Percentiles rank a stretch among this genome's conserved stretches.
phyloP scores from a whole-genome alignment of 2,113 vertebrate species.

The Rhinolophus sinicus region DNA sequence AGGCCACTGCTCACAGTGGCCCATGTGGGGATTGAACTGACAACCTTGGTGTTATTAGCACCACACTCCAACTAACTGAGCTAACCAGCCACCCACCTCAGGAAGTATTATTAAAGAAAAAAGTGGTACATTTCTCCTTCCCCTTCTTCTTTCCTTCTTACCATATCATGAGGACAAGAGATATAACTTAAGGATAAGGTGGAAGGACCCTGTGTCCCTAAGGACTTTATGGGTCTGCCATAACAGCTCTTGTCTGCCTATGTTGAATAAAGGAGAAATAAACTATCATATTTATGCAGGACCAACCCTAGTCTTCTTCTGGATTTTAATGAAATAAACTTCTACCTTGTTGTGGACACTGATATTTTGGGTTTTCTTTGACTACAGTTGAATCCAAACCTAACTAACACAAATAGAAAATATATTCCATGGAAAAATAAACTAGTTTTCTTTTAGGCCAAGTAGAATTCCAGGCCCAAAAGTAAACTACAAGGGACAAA shows the following conservation, averaged over 20 bases:
- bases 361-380: neutral
- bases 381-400: slow-evolving; percentile 10
- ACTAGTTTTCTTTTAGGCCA: slow-evolving; percentile 39
- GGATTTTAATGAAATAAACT: slow-evolving; percentile 3
- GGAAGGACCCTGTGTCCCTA: neutral
- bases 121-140: neutral
- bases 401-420: slow-evolving; percentile 32
- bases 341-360: neutral
- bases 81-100: too few relatives aligned
- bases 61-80: too few relatives aligned
- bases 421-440: slow-evolving; percentile 47
- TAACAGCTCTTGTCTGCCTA: neutral
- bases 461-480: slow-evolving; percentile 29
- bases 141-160: neutral
- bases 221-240: neutral
- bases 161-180: neutral
- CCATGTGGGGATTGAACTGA: too few relatives aligned
- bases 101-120: neutral
- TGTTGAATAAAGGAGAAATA: slow-evolving; percentile 32
- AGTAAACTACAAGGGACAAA: slow-evolving; percentile 33
- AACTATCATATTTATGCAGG: neutral
- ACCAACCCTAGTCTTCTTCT: neutral
- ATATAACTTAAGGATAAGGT: neutral
- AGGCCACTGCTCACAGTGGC: too few relatives aligned
- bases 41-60: too few relatives aligned